Conservation (phyloP, 2,113 vertebrate genomes). For the Salvator merianae region DNA sequence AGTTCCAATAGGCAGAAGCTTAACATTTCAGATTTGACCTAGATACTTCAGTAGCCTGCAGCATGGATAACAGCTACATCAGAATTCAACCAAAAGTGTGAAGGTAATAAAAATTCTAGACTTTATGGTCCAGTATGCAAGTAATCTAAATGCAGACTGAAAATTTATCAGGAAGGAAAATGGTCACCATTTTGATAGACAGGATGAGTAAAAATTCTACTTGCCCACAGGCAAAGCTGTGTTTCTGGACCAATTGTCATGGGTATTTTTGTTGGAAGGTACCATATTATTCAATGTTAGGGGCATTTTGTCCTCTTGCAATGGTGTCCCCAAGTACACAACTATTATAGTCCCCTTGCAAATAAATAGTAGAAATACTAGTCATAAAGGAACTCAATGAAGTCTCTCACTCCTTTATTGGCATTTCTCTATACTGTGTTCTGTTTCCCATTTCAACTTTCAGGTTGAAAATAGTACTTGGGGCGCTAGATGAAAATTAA, state of each 20-base stretch:
- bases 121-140: background rate
- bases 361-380: background rate
- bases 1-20: background rate
- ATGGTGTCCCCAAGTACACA: background rate
- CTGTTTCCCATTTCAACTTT: background rate
- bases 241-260: background rate
- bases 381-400: background rate
- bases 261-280: background rate
- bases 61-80: background rate
- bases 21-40: slow-evolving; percentile 18
- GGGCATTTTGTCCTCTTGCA: background rate
- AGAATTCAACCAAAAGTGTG: background rate
- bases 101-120: background rate
- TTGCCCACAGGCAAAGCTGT: background rate
- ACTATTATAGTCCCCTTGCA: background rate
- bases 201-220: background rate
- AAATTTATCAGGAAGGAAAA: background rate
- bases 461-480: background rate
- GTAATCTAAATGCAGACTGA: background rate
- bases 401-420: background rate
- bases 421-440: background rate
- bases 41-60: background rate
- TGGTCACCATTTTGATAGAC: background rate
- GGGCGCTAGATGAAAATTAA: background rate
- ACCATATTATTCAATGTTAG: background rate